Conservation (phyloP, 1,140 invertebrate species). For the Anastrepha obliqua region DNA sequence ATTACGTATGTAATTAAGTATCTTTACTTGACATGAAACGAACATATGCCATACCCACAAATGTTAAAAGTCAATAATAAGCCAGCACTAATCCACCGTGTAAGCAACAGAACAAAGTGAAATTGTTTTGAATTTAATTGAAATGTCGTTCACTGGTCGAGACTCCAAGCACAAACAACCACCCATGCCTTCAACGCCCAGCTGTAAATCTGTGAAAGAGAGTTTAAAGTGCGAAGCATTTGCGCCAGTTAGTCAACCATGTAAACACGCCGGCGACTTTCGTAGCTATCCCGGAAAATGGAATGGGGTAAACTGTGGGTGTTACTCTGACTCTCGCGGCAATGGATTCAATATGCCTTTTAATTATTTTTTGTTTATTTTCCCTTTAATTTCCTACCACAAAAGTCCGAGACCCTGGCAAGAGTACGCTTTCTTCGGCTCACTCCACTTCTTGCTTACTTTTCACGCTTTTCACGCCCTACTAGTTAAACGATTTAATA, state of each 20-base stretch:
- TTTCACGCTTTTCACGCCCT: slow-evolving; percentile 28
- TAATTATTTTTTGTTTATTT: neutral
- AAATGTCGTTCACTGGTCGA: neutral
- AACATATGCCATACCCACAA: neutral
- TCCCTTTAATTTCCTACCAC: neutral
- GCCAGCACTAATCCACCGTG: no score
- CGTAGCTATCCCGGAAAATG: neutral
- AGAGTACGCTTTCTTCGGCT: neutral
- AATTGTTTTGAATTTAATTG: neutral
- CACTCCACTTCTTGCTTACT: neutral
- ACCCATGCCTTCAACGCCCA: neutral
- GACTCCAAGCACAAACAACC: neutral
- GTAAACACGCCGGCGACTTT: neutral
- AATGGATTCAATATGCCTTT: neutral
- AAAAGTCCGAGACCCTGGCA: neutral
- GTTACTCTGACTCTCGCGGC: neutral
- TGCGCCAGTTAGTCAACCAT: neutral
- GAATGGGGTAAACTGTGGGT: neutral
- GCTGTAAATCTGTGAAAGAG: neutral
- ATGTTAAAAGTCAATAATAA: neutral
- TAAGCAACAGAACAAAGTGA: neutral
- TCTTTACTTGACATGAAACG: neutral
- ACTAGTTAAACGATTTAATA: slow-evolving; percentile 22
- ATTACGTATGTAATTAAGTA: no score
- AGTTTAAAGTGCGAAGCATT: neutral